phyloP scores from a whole-genome alignment of 2,888 invertebrate genomes.

The Chesias legatella region DNA sequence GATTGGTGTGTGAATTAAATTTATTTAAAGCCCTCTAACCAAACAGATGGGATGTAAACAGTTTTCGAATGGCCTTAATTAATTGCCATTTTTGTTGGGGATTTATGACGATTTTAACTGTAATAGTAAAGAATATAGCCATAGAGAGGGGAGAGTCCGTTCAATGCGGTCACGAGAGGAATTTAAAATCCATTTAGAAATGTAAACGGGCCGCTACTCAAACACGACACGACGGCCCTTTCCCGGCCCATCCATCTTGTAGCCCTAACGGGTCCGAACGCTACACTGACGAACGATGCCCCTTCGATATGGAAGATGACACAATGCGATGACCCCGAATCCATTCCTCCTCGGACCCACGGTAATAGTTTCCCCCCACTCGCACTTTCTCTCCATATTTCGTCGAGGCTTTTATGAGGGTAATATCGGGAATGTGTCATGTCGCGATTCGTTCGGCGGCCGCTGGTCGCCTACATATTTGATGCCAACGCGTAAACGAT shows the following conservation, averaged over 20 bases:
- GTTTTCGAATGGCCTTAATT: slow-evolving; percentile 37
- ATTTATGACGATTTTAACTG: slow-evolving; percentile 26
- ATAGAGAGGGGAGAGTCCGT: slow-evolving; percentile 8
- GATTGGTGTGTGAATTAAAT: slow-evolving; percentile 36
- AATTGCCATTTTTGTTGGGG: slow-evolving; percentile 27
- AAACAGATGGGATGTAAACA: slow-evolving; percentile 41
- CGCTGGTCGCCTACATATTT: slow-evolving; percentile 58
- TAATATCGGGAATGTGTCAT: slow-evolving; percentile 63
- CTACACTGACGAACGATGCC: slow-evolving; percentile 60
- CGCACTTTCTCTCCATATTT: slow-evolving; percentile 64
- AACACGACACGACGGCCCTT: slow-evolving; percentile 34
- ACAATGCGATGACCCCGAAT: slow-evolving; percentile 72
- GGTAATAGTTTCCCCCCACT: slow-evolving; percentile 61
- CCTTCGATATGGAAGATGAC: slow-evolving; percentile 67
- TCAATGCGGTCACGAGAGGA: slow-evolving; percentile 13
- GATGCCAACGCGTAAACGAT: slow-evolving; percentile 63
- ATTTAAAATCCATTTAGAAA: slow-evolving; percentile 61
- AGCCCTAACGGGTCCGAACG: slow-evolving; percentile 40
- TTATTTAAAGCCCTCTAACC: slow-evolving; percentile 35
- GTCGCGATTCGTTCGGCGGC: slow-evolving; percentile 50
- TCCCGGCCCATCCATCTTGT: slow-evolving; percentile 55
- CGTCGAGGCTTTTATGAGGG: slow-evolving; percentile 66
- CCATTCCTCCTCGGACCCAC: slow-evolving; percentile 54
- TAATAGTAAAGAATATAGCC: slow-evolving; percentile 20
- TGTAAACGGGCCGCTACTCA: slow-evolving; percentile 46